A percentile compares a stretch with the other conserved stretches of the same genome.
Evolutionary conservation across 2,113 vertebrate species (phyloP).

Genomic region (Dinomys branickii): DNA sequence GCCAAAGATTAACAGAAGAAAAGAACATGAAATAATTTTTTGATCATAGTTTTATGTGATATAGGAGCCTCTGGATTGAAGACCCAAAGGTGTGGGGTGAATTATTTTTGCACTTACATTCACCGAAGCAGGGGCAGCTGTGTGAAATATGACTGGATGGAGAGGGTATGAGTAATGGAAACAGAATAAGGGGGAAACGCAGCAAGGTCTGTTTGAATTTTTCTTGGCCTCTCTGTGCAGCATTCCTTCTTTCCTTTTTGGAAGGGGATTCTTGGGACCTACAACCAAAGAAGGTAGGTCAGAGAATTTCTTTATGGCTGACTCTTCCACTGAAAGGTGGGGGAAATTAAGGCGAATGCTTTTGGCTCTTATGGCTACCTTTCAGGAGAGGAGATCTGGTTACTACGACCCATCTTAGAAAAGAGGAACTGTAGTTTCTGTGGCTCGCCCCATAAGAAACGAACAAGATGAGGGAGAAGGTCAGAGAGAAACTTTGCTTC

Average conservation of each 20-base stretch:
- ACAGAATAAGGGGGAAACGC: not conserved
- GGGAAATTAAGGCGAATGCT: not conserved
- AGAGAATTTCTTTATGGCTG: not conserved
- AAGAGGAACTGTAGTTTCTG: not conserved
- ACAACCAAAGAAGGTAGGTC: not conserved
- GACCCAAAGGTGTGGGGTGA: not conserved
- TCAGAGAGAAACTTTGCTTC: not conserved
- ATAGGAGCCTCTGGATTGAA: not conserved
- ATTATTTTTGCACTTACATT: not conserved
- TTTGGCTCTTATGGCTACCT: not conserved
- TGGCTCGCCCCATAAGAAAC: not conserved
- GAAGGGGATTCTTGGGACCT: not conserved
- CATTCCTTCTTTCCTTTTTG: not conserved
- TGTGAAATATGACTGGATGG: not conserved
- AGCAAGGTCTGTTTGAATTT: not conserved
- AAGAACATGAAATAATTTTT: not conserved
- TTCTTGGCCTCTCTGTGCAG: not conserved
- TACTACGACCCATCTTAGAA: not conserved
- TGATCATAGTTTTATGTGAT: conserved; percentile 8
- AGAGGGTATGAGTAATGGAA: not conserved
- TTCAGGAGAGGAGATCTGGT: not conserved
- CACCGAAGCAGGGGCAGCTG: not conserved
- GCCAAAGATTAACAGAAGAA: not conserved
- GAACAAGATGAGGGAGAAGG: not conserved
- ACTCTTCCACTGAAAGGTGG: not conserved